Conservation (phyloP, 2,888 invertebrate genomes). For the Amphipoea lucens region DNA sequence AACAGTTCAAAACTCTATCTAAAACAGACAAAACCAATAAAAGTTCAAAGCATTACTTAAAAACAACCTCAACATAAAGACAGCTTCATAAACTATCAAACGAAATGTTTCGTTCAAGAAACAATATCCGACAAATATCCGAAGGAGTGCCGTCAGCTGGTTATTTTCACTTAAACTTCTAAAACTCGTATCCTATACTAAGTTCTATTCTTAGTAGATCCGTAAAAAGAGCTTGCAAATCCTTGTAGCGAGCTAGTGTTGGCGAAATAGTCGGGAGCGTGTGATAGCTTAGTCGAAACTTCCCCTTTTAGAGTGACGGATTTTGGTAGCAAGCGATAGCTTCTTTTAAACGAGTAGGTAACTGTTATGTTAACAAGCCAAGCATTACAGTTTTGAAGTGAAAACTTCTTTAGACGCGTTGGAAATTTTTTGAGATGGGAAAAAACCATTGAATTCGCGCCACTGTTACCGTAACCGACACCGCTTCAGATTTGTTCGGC, state of each 20-base stretch:
- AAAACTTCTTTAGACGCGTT: too few species aligned
- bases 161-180: conserved; percentile 71
- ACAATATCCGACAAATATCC: conserved; percentile 66
- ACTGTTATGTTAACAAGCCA: background rate
- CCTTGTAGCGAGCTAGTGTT: conserved; percentile 80
- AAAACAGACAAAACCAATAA: background rate
- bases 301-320: conserved; percentile 72
- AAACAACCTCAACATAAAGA: conserved; percentile 28
- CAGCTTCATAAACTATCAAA: conserved; percentile 57
- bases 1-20: conserved; percentile 11
- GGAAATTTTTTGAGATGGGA: too few species aligned
- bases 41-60: conserved; percentile 23
- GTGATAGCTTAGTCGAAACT: conserved; percentile 85
- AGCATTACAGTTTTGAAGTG: too few species aligned
- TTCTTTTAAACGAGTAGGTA: background rate
- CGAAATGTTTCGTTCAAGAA: conserved; percentile 57
- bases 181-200: conserved; percentile 67
- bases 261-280: conserved; percentile 83
- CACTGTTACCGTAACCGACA: too few species aligned
- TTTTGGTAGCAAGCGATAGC: conserved; percentile 60
- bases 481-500: too few species aligned
- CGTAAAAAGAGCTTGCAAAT: conserved; percentile 85
- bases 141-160: conserved; percentile 59
- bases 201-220: conserved; percentile 76
- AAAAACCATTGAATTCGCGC: too few species aligned